Conservation (phyloP, 2,797 vertebrate species). For the Spinibarbus caldwelli region DNA sequence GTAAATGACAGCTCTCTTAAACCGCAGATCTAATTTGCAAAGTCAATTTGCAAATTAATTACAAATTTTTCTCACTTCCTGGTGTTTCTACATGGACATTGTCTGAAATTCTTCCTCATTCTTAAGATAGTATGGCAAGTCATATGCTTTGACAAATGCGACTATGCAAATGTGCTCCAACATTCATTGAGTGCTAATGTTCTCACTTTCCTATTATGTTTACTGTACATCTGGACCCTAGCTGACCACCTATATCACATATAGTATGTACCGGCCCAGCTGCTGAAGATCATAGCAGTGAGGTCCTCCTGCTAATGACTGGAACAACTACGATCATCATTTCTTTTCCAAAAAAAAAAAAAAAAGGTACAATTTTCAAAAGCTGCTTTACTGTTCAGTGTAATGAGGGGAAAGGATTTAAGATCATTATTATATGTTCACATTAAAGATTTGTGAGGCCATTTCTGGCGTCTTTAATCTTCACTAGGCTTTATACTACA, state of each 20-base stretch:
- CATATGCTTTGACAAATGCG: not conserved
- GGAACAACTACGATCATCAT: not conserved
- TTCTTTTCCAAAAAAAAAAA: not conserved
- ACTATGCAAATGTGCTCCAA: not conserved
- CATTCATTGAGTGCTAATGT: not conserved
- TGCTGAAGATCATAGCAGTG: not conserved
- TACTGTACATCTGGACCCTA: not conserved
- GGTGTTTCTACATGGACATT: too few relatives aligned
- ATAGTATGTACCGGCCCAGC: not conserved
- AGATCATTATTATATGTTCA: conserved; percentile 16
- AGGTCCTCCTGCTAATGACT: not conserved
- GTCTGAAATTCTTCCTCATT: not conserved
- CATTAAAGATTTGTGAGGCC: not conserved
- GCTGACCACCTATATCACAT: not conserved
- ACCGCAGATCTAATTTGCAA: not conserved
- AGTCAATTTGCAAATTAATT: not conserved
- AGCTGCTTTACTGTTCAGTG: not conserved
- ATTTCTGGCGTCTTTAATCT: not conserved
- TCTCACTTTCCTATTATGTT: not conserved
- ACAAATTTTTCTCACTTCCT: too few relatives aligned
- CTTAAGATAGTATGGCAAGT: not conserved
- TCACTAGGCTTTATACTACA: not conserved
- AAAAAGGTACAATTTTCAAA: not conserved
- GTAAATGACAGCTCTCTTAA: not conserved
- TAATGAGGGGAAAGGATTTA: not conserved